Conservation (phyloP, 2,797 vertebrate species). For the Muraenolepis orangiensis region DNA sequence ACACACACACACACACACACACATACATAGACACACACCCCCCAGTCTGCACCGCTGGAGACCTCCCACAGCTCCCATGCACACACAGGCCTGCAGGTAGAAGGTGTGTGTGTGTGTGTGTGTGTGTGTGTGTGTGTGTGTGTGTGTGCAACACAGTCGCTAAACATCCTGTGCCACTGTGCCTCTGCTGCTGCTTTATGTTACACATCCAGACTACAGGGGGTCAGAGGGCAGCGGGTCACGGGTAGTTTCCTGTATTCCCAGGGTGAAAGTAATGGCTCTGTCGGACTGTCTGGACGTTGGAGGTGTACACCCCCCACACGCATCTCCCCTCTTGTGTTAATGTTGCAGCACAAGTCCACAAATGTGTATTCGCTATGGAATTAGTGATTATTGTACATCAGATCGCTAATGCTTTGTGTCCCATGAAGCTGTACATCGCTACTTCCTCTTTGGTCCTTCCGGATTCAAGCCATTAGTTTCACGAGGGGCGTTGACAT, state of each 20-base stretch:
- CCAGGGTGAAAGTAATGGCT: background rate
- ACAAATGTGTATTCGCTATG: background rate
- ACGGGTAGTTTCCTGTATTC: conserved; percentile 56
- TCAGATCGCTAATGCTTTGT: background rate
- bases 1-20: conserved; percentile 3
- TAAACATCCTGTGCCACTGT: conserved; percentile 67
- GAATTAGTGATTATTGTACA: background rate
- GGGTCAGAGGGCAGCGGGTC: conserved; percentile 60
- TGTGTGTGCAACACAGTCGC: conserved; percentile 22
- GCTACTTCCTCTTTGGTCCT: background rate
- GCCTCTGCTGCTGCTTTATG: conserved; percentile 25
- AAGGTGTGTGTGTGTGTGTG: background rate
- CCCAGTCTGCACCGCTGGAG: conserved; percentile 41
- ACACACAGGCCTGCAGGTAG: conserved; percentile 47
- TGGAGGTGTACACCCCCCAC: background rate
- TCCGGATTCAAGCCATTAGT: background rate
- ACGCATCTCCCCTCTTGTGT: background rate
- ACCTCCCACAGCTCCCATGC: conserved; percentile 62
- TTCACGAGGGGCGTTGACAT: background rate
- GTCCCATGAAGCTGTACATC: background rate
- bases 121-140: background rate
- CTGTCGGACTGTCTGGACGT: background rate
- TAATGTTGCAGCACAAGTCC: background rate
- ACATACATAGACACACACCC: background rate
- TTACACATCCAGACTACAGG: conserved; percentile 45